A percentile compares a stretch with the other conserved stretches of the same genome.
Evolutionary conservation across 2,113 vertebrate species (phyloP).

Genomic region (Saccopteryx bilineata): DNA sequence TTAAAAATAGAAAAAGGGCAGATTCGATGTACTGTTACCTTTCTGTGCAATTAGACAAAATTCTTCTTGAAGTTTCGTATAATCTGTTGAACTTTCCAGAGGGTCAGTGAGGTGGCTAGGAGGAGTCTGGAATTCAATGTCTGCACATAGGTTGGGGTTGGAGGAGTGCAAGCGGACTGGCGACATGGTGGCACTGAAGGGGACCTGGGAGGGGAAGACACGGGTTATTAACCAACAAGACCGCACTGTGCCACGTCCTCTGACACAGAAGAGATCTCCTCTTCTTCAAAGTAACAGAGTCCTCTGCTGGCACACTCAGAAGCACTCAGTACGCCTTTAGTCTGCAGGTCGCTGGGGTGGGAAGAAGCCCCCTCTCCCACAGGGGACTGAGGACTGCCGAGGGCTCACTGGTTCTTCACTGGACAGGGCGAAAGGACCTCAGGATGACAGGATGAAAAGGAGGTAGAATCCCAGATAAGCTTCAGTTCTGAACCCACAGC

Average conservation of each 20-base stretch:
- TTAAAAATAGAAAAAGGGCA: background rate
- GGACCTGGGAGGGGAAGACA: slow-evolving; percentile 90
- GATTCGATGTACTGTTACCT: slow-evolving; percentile 87
- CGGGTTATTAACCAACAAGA: background rate
- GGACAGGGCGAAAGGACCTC: background rate
- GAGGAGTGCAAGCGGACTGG: slow-evolving; percentile 96
- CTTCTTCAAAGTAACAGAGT: background rate
- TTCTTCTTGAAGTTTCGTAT: slow-evolving; percentile 98
- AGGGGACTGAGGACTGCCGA: background rate
- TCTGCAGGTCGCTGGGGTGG: background rate
- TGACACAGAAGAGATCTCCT: background rate
- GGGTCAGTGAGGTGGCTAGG: slow-evolving; percentile 92
- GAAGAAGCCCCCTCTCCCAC: background rate
- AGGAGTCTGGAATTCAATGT: slow-evolving; percentile 95
- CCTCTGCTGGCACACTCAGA: background rate
- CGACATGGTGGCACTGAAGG: slow-evolving; percentile 96
- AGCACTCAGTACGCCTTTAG: background rate
- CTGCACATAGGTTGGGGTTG: slow-evolving; percentile 98
- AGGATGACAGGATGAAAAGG: slow-evolving; percentile 23
- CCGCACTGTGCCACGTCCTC: background rate
- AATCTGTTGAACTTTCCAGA: slow-evolving; percentile 94
- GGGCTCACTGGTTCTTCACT: background rate
- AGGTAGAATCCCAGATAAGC: background rate
- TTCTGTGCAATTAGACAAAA: slow-evolving; percentile 98
- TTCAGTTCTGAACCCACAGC: slow-evolving; percentile 1